Percentiles rank a stretch among this genome's conserved stretches.
Conservation (phyloP, 1,140 invertebrate species). For the Caenorhabditis remanei region DNA sequence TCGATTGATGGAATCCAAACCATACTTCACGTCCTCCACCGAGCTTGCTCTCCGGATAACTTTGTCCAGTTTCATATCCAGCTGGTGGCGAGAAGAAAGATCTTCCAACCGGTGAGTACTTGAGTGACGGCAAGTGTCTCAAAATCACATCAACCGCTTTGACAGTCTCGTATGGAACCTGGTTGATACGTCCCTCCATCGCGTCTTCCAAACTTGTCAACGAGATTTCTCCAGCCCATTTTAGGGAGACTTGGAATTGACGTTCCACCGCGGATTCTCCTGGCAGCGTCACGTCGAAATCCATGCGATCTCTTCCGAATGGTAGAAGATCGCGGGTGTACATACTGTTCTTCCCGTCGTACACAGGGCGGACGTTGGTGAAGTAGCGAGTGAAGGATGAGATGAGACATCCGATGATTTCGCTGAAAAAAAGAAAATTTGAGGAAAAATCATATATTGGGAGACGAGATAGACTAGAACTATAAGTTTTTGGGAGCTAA, state of each 20-base stretch:
- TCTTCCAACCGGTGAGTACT: conserved; percentile 97
- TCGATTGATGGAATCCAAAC: conserved; percentile 99
- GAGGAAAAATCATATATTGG: too few relatives aligned
- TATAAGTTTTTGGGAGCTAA: too few relatives aligned
- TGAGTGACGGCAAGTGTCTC: conserved; percentile 98
- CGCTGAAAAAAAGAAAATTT: conserved; percentile 81
- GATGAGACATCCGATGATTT: conserved; percentile 99
- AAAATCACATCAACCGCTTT: conserved; percentile 97
- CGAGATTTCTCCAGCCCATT: conserved; percentile 95
- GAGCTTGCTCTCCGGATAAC: conserved; percentile 79
- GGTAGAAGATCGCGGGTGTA: conserved; percentile 97
- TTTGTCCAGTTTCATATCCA: conserved; percentile 52
- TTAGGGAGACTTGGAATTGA: conserved; percentile 98
- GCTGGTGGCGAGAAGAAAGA: conserved; percentile 96
- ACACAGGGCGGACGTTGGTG: conserved; percentile 95
- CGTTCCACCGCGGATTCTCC: conserved; percentile 95
- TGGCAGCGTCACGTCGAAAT: conserved; percentile 94
- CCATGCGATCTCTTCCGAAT: conserved; percentile 81
- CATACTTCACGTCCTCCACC: conserved; percentile 98
- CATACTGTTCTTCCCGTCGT: conserved; percentile 98
- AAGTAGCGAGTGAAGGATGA: conserved; percentile 97
- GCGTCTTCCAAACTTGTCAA: conserved; percentile 92
- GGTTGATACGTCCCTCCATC: conserved; percentile 86
- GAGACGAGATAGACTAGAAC: too few relatives aligned
- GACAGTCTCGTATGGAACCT: conserved; percentile 95